A percentile compares a stretch with the other conserved stretches of the same genome.
These are phyloP conservation scores for Drosophila koepferae DNA, from an alignment of 2,888 invertebrate genomes.

Conservation along the genomic window DNA sequence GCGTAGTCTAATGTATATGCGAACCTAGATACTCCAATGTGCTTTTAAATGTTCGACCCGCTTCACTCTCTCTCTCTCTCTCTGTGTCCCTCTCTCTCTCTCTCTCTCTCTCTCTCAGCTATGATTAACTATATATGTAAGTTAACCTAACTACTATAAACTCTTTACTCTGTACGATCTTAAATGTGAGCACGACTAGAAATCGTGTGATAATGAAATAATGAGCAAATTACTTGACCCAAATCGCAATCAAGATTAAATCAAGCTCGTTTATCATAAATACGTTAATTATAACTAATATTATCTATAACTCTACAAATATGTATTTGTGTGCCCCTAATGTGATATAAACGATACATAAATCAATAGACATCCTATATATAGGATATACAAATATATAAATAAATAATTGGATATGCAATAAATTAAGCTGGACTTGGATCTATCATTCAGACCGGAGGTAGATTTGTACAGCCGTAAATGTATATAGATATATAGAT, in stretches of 20 bases:
- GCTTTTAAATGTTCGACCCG: conserved; percentile 47
- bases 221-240: conserved; percentile 12
- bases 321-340: neutral
- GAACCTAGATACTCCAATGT: conserved; percentile 16
- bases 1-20: neutral
- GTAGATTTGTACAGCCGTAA: no score
- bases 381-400: no score
- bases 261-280: conserved; percentile 23
- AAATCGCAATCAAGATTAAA: conserved; percentile 18
- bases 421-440: neutral
- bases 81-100: no score
- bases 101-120: neutral
- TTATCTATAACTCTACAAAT: neutral
- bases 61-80: conserved; percentile 6
- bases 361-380: neutral
- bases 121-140: conserved; percentile 5
- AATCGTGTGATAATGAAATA: conserved; percentile 8
- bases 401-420: neutral
- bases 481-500: no score
- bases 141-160: neutral
- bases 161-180: neutral
- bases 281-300: conserved; percentile 1
- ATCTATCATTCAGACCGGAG: neutral
- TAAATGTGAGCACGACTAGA: neutral
- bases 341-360: conserved; percentile 1